Conservation (phyloP, 2,113 vertebrate species). For the Oriolus oriolus region DNA sequence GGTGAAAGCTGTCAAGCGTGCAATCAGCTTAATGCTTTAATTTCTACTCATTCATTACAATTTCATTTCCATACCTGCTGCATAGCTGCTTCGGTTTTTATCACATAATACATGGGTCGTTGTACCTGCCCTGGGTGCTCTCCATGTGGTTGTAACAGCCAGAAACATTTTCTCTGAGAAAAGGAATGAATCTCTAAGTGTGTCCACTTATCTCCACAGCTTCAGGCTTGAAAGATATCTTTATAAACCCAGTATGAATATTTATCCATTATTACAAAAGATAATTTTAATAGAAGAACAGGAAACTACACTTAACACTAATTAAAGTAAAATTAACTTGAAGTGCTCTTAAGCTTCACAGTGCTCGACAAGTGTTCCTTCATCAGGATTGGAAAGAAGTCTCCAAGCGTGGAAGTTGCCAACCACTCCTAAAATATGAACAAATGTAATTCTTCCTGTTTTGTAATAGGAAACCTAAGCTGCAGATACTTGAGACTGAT, state of each 20-base stretch:
- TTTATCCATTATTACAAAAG: background rate
- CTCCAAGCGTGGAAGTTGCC: background rate
- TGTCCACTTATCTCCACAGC: background rate
- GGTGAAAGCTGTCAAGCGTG: background rate
- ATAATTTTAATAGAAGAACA: background rate
- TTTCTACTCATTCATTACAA: background rate
- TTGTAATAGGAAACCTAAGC: background rate
- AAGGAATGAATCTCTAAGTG: background rate
- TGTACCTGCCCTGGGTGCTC: background rate
- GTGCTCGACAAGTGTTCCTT: background rate
- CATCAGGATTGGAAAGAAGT: background rate
- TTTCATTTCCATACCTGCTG: background rate
- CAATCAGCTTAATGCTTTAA: background rate
- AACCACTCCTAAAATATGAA: background rate
- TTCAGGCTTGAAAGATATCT: background rate
- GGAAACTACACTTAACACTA: background rate
- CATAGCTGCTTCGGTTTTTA: background rate
- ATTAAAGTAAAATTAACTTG: slow-evolving; percentile 26
- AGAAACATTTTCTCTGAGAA: background rate
- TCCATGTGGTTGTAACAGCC: background rate
- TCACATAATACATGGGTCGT: rapidly evolving
- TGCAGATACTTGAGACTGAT: background rate
- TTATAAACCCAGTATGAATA: background rate
- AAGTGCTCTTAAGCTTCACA: background rate
- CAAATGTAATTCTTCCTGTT: background rate